Conservation (phyloP, 2,888 invertebrate genomes). For the Trisateles emortualis region DNA sequence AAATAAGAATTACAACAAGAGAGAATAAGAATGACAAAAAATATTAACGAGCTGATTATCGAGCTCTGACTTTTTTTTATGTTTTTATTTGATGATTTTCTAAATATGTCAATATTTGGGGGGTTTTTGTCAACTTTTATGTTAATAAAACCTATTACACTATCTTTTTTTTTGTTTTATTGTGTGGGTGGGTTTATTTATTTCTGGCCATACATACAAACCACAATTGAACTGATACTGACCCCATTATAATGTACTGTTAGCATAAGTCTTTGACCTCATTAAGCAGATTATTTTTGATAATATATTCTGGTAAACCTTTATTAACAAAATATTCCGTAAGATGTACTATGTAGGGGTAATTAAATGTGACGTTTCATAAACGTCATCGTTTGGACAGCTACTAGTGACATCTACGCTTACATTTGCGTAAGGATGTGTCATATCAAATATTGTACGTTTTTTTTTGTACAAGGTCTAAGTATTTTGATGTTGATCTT, state of each 20-base stretch:
- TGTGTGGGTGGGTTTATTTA: constrained; percentile 8
- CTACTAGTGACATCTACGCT: too few species aligned
- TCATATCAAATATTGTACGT: too few species aligned
- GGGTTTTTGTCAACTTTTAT: constrained; percentile 39
- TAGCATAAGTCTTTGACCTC: too few species aligned
- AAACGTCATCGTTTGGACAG: too few species aligned
- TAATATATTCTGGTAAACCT: too few species aligned
- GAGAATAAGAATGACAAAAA: constrained; percentile 8
- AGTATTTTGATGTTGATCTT: not conserved
- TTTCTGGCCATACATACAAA: too few species aligned
- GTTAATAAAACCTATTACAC: constrained; percentile 43
- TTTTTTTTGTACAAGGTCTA: constrained; percentile 1
- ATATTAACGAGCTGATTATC: constrained; percentile 4
- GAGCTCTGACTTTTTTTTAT: constrained; percentile 13
- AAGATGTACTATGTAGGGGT: too few species aligned
- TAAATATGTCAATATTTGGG: constrained; percentile 9
- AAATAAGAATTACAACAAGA: constrained; percentile 11
- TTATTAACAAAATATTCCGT: too few species aligned
- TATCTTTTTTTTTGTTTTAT: constrained; percentile 6
- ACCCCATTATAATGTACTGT: too few species aligned
- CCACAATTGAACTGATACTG: too few species aligned
- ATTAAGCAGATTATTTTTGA: too few species aligned
- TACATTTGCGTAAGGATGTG: too few species aligned
- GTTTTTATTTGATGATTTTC: constrained; percentile 22
- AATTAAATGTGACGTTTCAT: not conserved